These are phyloP conservation scores for Huso huso DNA, from an alignment of 2,797 vertebrate species.

Conservation along the genomic window DNA sequence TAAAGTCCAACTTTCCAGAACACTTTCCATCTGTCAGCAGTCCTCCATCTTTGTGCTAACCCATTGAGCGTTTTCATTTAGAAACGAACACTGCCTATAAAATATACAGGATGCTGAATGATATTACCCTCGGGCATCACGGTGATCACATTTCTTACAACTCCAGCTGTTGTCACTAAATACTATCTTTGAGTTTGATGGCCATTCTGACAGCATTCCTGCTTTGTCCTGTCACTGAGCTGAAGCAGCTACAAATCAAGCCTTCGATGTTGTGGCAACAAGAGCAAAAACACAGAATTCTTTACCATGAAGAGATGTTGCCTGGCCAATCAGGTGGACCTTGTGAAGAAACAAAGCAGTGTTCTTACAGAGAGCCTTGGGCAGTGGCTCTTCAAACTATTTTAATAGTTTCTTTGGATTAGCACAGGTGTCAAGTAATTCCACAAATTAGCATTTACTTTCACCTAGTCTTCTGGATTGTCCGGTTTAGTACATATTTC, in stretches of 20 bases:
- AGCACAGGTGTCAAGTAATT: conserved; percentile 20
- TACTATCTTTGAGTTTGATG: conserved; percentile 54
- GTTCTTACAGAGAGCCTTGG: conserved; percentile 17
- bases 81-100: conserved; percentile 27
- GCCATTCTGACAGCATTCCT: conserved; percentile 53
- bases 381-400: conserved; percentile 12
- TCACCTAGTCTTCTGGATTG: no score
- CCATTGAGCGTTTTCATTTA: conserved; percentile 22
- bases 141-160: conserved; percentile 38
- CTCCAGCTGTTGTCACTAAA: conserved; percentile 60
- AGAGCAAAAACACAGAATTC: conserved; percentile 33
- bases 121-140: conserved; percentile 46
- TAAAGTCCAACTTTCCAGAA: neutral
- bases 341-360: conserved; percentile 22
- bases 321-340: conserved; percentile 27
- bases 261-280: conserved; percentile 43
- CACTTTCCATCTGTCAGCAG: conserved; percentile 18
- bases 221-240: conserved; percentile 47
- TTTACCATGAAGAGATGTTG: conserved; percentile 28
- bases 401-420: conserved; percentile 24
- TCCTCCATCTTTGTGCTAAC: conserved; percentile 20
- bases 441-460: conserved; percentile 3
- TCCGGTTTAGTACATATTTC: no score
- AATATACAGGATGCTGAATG: conserved; percentile 47
- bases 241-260: conserved; percentile 55